These are phyloP conservation scores for Drosophila austrosaltans DNA, from an alignment of 2,888 invertebrate genomes.

Conservation along the genomic window DNA sequence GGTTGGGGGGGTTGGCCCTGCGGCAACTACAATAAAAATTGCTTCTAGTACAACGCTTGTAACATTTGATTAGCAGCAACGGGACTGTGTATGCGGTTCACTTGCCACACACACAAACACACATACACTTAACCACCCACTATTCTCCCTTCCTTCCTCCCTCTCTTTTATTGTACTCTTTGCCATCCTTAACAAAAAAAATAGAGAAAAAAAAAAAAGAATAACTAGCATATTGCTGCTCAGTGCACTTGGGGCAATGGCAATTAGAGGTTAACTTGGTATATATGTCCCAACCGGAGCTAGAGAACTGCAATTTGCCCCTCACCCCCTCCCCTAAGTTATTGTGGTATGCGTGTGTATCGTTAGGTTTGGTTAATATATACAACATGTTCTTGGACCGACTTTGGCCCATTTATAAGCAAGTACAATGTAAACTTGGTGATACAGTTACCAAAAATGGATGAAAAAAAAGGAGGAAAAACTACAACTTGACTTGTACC, in stretches of 20 bases:
- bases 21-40: constrained; percentile 73
- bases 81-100: constrained; percentile 21
- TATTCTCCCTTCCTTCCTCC: background rate
- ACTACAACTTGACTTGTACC: constrained; percentile 32
- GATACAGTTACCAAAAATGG: constrained; percentile 27
- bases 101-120: background rate
- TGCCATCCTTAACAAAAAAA: constrained; percentile 1
- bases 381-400: constrained; percentile 49
- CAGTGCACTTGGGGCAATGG: constrained; percentile 58
- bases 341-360: constrained; percentile 38
- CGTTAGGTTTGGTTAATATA: constrained; percentile 61
- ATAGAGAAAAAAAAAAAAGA: constrained; percentile 10
- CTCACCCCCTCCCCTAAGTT: constrained; percentile 5
- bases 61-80: constrained; percentile 73
- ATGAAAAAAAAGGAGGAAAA: background rate
- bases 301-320: constrained; percentile 34
- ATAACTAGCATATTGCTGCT: constrained; percentile 50
- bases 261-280: constrained; percentile 73
- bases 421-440: constrained; percentile 45
- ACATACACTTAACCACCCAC: constrained; percentile 11
- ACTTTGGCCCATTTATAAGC: constrained; percentile 42
- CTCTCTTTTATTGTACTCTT: background rate
- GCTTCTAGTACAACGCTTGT: constrained; percentile 58
- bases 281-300: constrained; percentile 45
- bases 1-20: constrained; percentile 40